phyloP scores from a whole-genome alignment of 2,797 vertebrate genomes.

The Schizothorax lantsangensis region DNA sequence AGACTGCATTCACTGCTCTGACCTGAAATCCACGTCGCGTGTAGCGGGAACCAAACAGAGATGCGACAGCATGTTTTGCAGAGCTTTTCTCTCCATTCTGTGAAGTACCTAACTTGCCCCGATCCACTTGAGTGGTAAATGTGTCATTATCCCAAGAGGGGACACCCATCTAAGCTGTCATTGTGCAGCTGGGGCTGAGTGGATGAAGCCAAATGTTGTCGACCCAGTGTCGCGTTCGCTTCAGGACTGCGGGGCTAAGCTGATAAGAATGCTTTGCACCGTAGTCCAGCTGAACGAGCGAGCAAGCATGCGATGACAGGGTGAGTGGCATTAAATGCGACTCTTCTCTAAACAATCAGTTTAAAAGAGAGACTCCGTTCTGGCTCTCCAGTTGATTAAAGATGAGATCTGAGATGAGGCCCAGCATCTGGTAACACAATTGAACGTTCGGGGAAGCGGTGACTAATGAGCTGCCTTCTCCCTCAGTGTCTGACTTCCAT shows the following conservation, averaged over 20 bases:
- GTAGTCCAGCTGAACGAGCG: not conserved
- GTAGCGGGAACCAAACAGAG: constrained; percentile 1
- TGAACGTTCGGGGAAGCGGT: constrained; percentile 15
- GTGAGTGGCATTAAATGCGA: constrained; percentile 18
- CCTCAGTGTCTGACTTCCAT: not conserved
- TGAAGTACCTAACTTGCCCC: not conserved
- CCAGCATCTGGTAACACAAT: constrained; percentile 39
- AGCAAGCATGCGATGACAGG: constrained; percentile 2
- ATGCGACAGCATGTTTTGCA: not conserved
- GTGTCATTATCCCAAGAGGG: constrained; percentile 41
- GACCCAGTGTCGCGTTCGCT: not conserved
- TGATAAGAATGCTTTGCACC: not conserved
- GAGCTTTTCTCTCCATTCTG: constrained; percentile 5
- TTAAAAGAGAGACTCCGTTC: constrained; percentile 24
- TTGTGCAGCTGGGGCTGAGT: constrained; percentile 18
- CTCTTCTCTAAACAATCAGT: constrained; percentile 26
- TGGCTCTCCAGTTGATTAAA: constrained; percentile 43
- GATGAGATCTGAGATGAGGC: constrained; percentile 26
- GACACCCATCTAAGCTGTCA: constrained; percentile 33
- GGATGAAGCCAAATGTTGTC: constrained; percentile 18
- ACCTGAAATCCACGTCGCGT: not conserved
- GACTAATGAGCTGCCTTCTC: constrained; percentile 39
- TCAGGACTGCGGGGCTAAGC: not conserved
- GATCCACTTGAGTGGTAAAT: constrained; percentile 32
- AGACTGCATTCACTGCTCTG: constrained; percentile 19